Percentiles rank a stretch among this genome's conserved stretches.
phyloP scores from a whole-genome alignment of 2,113 vertebrate genomes.

The Chaenogobius annularis region DNA sequence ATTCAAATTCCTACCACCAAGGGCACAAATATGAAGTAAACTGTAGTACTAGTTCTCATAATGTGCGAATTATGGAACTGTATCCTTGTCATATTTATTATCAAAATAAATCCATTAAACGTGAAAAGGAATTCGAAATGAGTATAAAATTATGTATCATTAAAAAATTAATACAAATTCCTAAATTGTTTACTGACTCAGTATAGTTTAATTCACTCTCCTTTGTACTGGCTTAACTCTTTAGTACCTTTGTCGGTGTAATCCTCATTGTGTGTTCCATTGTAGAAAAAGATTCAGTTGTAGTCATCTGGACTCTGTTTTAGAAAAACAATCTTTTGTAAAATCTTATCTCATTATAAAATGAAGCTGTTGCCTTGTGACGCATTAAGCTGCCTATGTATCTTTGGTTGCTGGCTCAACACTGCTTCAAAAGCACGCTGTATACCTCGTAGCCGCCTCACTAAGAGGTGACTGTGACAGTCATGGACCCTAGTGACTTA shows the following conservation, averaged over 20 bases:
- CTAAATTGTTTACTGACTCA: neutral
- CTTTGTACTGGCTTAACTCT: too few species aligned
- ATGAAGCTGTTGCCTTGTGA: slow-evolving; percentile 17
- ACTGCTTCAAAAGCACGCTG: slow-evolving; percentile 36
- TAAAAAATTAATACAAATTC: neutral
- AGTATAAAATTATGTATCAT: too few species aligned
- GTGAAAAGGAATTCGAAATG: neutral
- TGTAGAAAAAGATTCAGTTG: too few species aligned
- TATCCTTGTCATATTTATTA: neutral
- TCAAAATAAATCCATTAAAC: too few species aligned
- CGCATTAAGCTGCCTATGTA: too few species aligned
- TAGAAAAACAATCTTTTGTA: too few species aligned
- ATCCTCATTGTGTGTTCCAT: too few species aligned
- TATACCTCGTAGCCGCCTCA: slow-evolving; percentile 44
- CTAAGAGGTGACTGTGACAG: slow-evolving; percentile 49
- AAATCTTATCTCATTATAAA: slow-evolving; percentile 18
- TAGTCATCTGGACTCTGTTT: too few species aligned
- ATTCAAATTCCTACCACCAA: slow-evolving; percentile 3
- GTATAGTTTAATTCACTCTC: neutral
- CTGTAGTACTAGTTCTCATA: slow-evolving; percentile 6
- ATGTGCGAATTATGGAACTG: neutral
- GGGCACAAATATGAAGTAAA: slow-evolving; percentile 1
- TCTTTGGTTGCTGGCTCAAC: too few species aligned
- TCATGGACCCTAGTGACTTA: slow-evolving; percentile 26
- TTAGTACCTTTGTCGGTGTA: too few species aligned